A percentile compares a stretch with the other conserved stretches of the same genome.
phyloP scores from a whole-genome alignment of 2,113 vertebrate species.

The Atractosteus spatula region DNA sequence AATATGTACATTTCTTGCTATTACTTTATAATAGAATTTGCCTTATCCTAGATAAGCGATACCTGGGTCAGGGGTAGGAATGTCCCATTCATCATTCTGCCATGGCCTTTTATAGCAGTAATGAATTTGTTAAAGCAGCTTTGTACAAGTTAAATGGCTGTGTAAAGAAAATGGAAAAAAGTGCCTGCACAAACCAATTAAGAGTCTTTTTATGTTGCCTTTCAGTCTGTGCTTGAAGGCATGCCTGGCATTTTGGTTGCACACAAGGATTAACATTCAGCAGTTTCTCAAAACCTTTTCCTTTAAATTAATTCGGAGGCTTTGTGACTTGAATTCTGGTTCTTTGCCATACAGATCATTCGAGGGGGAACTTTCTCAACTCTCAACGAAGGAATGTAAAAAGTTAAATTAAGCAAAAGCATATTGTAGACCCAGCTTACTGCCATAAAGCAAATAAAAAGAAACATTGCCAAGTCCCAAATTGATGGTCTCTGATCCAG shows the following conservation, averaged over 20 bases:
- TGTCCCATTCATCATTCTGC: conserved; percentile 36
- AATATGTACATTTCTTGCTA: conserved; percentile 35
- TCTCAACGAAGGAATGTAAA: neutral
- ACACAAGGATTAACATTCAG: conserved; percentile 5
- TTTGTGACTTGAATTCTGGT: neutral
- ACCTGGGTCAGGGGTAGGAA: conserved; percentile 24
- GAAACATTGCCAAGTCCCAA: neutral
- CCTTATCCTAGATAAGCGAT: conserved; percentile 37
- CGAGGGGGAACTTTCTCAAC: neutral
- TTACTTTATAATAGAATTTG: conserved; percentile 44
- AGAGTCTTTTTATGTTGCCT: conserved; percentile 20
- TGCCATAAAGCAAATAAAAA: neutral
- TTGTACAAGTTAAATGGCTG: conserved; percentile 28
- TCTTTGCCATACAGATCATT: neutral
- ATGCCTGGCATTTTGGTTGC: conserved; percentile 33
- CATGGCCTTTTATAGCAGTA: conserved; percentile 31
- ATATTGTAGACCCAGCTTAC: conserved; percentile 12
- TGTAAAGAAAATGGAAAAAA: conserved; percentile 12
- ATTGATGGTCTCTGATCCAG: neutral
- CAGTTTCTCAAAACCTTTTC: conserved; percentile 4
- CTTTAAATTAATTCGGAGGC: neutral
- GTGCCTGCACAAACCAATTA: conserved; percentile 21
- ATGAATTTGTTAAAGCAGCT: conserved; percentile 26
- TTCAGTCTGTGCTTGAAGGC: conserved; percentile 18
- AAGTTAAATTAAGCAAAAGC: conserved; percentile 14